Evolutionary conservation across 2,888 invertebrate species (phyloP).

Genomic region (Lydus trimaculatus): DNA sequence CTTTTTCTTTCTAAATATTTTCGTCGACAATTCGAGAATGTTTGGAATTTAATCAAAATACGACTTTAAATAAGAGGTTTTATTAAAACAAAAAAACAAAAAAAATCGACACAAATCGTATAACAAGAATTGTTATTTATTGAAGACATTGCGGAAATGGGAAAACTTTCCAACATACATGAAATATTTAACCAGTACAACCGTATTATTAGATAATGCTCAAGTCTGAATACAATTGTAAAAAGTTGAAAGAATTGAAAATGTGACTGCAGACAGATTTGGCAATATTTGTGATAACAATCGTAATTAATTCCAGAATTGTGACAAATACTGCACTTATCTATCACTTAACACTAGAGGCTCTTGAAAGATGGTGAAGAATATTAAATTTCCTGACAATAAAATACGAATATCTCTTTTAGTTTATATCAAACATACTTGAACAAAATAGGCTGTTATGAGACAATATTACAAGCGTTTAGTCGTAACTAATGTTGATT

Average conservation of each 20-base stretch:
- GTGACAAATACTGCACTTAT: too few species aligned
- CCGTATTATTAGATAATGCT: not conserved
- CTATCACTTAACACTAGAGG: too few species aligned
- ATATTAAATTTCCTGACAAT: not conserved
- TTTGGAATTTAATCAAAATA: not conserved
- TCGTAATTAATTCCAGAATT: too few species aligned
- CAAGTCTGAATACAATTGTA: not conserved
- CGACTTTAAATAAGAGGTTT: not conserved
- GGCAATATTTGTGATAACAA: not conserved
- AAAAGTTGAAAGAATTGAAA: not conserved
- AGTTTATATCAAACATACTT: not conserved
- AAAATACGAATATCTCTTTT: not conserved
- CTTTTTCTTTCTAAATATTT: not conserved
- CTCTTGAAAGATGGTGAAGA: too few species aligned
- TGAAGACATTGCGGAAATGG: conserved; percentile 9
- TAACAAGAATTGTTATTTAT: conserved; percentile 2
- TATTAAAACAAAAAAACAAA: not conserved
- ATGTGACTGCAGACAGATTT: not conserved
- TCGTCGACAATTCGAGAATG: not conserved
- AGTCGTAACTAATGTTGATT: conserved; percentile 21
- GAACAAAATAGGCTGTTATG: not conserved
- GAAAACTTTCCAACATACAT: conserved; percentile 5
- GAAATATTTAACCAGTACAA: conserved; percentile 4
- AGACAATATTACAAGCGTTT: not conserved
- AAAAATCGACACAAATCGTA: too few species aligned